Evolutionary conservation across 1,140 invertebrate species (phyloP).

Genomic region (Megalonaias nervosa): DNA sequence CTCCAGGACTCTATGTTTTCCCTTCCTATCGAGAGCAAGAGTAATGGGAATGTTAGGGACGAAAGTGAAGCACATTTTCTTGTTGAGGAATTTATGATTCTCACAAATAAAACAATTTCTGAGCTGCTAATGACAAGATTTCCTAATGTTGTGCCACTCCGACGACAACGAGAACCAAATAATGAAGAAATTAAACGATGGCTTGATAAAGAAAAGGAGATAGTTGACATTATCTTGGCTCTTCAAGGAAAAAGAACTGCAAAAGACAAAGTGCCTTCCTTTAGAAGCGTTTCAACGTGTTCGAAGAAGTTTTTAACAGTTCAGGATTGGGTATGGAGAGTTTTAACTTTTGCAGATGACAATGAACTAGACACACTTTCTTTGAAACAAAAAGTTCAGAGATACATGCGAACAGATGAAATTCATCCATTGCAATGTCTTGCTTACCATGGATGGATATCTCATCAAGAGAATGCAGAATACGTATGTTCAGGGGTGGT

Average conservation of each 20-base stretch:
- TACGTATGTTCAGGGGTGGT: constrained; percentile 13
- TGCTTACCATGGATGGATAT: constrained; percentile 76
- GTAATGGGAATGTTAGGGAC: constrained; percentile 22
- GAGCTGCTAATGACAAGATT: constrained; percentile 34
- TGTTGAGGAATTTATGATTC: constrained; percentile 59
- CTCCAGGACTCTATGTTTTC: constrained; percentile 29
- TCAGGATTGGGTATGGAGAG: constrained; percentile 29
- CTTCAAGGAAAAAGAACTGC: constrained; percentile 32
- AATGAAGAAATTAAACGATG: constrained; percentile 38
- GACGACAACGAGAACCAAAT: constrained; percentile 43
- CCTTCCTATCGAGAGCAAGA: constrained; percentile 30
- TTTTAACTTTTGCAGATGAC: constrained; percentile 2
- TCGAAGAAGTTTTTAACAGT: constrained; percentile 16
- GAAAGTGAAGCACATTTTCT: constrained; percentile 51
- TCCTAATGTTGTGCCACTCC: constrained; percentile 36
- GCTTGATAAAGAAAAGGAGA: constrained; percentile 31
- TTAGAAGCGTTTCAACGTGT: constrained; percentile 3
- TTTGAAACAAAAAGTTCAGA: constrained; percentile 81
- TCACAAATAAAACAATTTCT: constrained; percentile 46
- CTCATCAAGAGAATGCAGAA: constrained; percentile 28
- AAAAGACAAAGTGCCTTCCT: background rate
- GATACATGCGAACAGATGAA: constrained; percentile 86
- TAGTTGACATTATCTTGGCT: constrained; percentile 34
- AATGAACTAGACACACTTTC: constrained; percentile 85
- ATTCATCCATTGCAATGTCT: constrained; percentile 90